Evolutionary conservation across 1,140 invertebrate genomes (phyloP), one percentile per base, ranked within the genome.

Genomic region (Hycleus phaleratus): DNA sequence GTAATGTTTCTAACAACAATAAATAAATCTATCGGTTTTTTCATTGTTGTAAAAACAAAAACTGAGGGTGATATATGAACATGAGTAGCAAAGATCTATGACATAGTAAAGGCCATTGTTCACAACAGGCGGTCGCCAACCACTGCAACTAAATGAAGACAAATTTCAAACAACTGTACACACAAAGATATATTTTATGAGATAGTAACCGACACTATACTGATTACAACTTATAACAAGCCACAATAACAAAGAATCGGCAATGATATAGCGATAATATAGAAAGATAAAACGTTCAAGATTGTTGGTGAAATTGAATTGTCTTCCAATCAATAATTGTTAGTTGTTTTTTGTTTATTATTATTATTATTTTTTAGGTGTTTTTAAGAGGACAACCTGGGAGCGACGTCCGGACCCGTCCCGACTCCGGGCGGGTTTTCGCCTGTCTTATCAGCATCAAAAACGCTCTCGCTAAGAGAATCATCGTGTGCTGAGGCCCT

Each of bases 401-500:
- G 71, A 71, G 71, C 71, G 60, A 74, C 71, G 45, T 73, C 71
- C 62, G 71, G 70, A 70, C 71, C 71, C 67, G 68, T 73, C 70
- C 72, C 71, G 70, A 72, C 70, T 62, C 71, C 71, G 70, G 72
- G 72, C 72, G 72, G 72, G 70, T 73, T 73, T 71, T 71, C 72
- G 52, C 70, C 71, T 58, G 68, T 73, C 45, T 58, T 73, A 55
- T 67, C 71, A 67, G 75, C 77, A 71, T 76, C 77, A 71, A 77
- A 77, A 72, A 77, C 78, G 74, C 66, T 72, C 64, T 71, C 71
- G 60, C 76, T 77, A 71, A 74, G 78, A 75, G 80, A 81, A 71
- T 71, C 78, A 74, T 78, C 78, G 73, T 81, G 78, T 75, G 79
- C 79, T 59, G 82, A 83, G 64, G 78, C 81, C 60, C 82, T 82